A percentile compares a stretch with the other conserved stretches of the same genome.
Conservation (phyloP, 2,113 vertebrate species). For the Mus pahari region DNA sequence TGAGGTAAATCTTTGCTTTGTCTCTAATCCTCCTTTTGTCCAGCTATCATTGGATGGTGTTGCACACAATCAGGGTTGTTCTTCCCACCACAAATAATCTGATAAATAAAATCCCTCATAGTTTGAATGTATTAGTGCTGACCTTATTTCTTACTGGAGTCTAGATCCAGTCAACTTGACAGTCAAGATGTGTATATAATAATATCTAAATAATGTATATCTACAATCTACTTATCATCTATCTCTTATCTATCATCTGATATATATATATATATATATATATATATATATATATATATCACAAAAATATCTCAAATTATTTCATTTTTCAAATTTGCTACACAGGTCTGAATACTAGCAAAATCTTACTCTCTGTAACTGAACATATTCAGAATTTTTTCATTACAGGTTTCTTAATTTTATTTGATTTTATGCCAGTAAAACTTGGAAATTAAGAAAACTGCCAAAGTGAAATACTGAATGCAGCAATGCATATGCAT, state of each 20-base stretch:
- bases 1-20: not conserved
- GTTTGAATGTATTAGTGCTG: not conserved
- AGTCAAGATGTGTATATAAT: not conserved
- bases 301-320: too few species aligned
- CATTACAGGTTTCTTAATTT: not conserved
- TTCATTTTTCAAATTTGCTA: not conserved
- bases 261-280: not conserved
- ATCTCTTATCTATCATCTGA: not conserved
- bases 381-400: not conserved
- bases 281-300: not conserved
- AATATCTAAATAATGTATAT: not conserved
- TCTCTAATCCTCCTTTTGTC: not conserved
- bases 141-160: not conserved
- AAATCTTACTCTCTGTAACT: not conserved
- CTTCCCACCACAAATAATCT: not conserved
- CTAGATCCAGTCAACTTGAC: too few species aligned
- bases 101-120: not conserved
- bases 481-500: not conserved
- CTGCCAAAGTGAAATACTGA: not conserved
- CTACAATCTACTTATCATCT: not conserved
- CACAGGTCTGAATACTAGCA: not conserved
- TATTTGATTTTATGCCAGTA: not conserved
- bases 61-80: not conserved
- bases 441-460: not conserved
- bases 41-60: rapidly evolving